phyloP scores from a whole-genome alignment of 2,797 vertebrate species.

The Rachycentron canadum region DNA sequence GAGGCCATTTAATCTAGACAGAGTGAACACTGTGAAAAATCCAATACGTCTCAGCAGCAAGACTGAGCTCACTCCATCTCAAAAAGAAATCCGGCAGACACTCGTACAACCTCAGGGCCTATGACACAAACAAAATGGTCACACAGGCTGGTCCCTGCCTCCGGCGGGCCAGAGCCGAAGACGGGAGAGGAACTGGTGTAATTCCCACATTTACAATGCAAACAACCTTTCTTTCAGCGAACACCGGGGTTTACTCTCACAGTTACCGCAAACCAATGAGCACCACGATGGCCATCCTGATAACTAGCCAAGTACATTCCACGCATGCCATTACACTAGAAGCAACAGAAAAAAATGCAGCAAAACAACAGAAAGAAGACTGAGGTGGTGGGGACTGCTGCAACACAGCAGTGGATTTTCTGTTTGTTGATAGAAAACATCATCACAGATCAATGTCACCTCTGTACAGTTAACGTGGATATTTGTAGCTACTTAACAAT shows the following conservation, averaged over 20 bases:
- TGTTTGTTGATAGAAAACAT: neutral
- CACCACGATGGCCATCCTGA: conserved; percentile 66
- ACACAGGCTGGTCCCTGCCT: conserved; percentile 2
- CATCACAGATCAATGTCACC: neutral
- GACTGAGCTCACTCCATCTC: conserved; percentile 50
- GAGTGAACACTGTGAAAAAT: conserved; percentile 57
- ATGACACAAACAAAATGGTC: conserved; percentile 47
- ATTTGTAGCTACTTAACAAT: neutral
- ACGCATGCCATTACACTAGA: conserved; percentile 76
- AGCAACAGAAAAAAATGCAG: conserved; percentile 50
- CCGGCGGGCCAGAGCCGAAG: conserved; percentile 3
- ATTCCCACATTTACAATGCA: conserved; percentile 69
- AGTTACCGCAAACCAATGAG: conserved; percentile 60
- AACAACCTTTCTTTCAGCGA: conserved; percentile 57
- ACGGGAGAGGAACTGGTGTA: conserved; percentile 22
- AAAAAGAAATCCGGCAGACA: conserved; percentile 37
- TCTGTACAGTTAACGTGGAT: neutral
- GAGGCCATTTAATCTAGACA: conserved; percentile 67
- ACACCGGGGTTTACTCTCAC: conserved; percentile 59
- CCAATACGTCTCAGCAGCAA: conserved; percentile 26
- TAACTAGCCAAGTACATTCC: conserved; percentile 80
- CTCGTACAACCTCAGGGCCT: conserved; percentile 18
- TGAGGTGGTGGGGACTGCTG: conserved; percentile 18
- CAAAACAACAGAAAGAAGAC: conserved; percentile 55
- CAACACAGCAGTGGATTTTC: neutral